A percentile compares a stretch with the other conserved stretches of the same genome.
Conservation (phyloP, 2,797 vertebrate species). For the Streptopelia turtur region DNA sequence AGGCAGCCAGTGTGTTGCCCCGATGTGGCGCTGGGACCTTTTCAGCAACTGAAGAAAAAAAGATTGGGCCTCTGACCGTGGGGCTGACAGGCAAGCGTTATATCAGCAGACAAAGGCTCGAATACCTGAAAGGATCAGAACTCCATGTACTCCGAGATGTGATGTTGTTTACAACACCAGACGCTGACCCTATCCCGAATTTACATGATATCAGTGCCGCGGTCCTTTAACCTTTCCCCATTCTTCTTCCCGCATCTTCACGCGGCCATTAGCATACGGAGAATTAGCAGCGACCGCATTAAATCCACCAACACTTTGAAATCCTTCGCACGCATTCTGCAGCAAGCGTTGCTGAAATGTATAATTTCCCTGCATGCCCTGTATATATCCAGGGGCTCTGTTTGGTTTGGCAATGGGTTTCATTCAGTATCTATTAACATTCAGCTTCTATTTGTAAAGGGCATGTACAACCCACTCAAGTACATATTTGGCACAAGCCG, state of each 20-base stretch:
- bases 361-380: conserved; percentile 52
- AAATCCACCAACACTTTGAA: conserved; percentile 40
- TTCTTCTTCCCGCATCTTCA: not conserved
- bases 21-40: conserved; percentile 81
- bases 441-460: conserved; percentile 67
- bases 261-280: conserved; percentile 17
- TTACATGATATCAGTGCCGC: conserved; percentile 70
- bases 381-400: conserved; percentile 59
- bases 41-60: conserved; percentile 78
- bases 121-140: conserved; percentile 85
- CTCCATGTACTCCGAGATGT: conserved; percentile 72
- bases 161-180: conserved; percentile 70
- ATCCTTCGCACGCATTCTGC: conserved; percentile 35
- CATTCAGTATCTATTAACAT: conserved; percentile 68
- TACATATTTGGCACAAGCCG: conserved; percentile 72
- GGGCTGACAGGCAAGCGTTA: conserved; percentile 83
- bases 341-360: conserved; percentile 17
- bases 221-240: conserved; percentile 43
- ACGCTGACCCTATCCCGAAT: conserved; percentile 59
- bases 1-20: conserved; percentile 83
- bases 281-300: conserved; percentile 40
- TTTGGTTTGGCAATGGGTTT: conserved; percentile 66
- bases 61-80: conserved; percentile 90
- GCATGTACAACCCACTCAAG: conserved; percentile 66
- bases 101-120: conserved; percentile 85